Base-by-base conservation (phyloP, 1,140 invertebrate genomes). In the Neotoxoptera formosana region DNA sequence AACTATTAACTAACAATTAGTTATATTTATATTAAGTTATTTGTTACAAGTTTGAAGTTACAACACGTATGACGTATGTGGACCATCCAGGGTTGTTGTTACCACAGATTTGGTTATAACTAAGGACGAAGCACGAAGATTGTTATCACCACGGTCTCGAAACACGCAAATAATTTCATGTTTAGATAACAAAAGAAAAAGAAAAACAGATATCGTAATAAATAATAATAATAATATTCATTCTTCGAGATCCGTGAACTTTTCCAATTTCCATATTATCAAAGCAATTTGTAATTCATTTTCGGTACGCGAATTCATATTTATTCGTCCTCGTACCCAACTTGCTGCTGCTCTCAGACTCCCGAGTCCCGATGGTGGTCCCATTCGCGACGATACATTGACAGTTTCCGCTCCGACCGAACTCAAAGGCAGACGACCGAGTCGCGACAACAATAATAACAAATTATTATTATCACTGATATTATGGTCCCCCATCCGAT, bases 401-500 rank as follows among this genome's bases (percentile, higher is more conserved):
- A 83, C 76, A 20, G 23, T 2, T 9, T 17, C 34, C 34, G 20
- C 76, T 83, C 34, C 9, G 76, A 83, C 76, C 34, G 20, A 9
- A 76, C 30, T 14, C 30, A 7, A n/a, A n/a, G 1, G 17, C 60
- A 17, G 60, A n/a, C 60, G 11, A 30, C 30, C 14, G 17, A 30
- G 11, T n/a, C 2, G 14, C 20, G 34, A 83, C 36, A 41, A 23
- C 2, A 83, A 83, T 41, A 41, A n/a, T 34, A n/a, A 17, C n/a
- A n/a, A n/a, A 76, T 76, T 76, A 76, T 67, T 67, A n/a, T 17
- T n/a, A 76, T 76, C 60, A 11, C 17, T 34, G 14, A 17, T 76
- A 76, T 76, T 45, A 93, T 93, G 91, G 91, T 93, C 1, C 36
- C 91, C 0, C 81, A 93, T 93, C 91, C 91, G 34, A 93, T 93